Percentiles rank a stretch among this genome's conserved stretches.
phyloP scores from a whole-genome alignment of 2,888 invertebrate genomes.

The Heliconius sara region DNA sequence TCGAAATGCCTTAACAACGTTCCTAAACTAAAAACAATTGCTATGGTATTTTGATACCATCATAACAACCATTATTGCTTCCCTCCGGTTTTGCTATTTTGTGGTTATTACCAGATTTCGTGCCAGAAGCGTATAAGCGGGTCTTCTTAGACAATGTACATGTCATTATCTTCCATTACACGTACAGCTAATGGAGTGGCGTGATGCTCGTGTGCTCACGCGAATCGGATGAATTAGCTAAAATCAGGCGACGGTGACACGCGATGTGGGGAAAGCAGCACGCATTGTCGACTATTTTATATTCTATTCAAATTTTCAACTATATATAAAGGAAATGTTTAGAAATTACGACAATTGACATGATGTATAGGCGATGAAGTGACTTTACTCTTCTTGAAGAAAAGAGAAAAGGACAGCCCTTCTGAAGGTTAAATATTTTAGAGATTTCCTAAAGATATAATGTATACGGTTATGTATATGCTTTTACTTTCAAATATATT shows the following conservation, averaged over 20 bases:
- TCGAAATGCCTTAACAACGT: background rate
- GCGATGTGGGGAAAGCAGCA: slow-evolving; percentile 67
- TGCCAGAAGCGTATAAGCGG: slow-evolving; percentile 38
- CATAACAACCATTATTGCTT: background rate
- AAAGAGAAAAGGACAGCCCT: background rate
- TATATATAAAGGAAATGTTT: background rate
- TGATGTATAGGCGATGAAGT: background rate
- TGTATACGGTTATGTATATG: background rate
- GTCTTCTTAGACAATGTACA: slow-evolving; percentile 39
- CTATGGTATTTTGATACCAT: slow-evolving; percentile 2
- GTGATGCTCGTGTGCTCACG: slow-evolving; percentile 55
- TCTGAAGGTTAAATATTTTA: background rate
- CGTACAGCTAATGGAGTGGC: slow-evolving; percentile 49
- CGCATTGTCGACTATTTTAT: slow-evolving; percentile 52
- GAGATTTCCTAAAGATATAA: background rate
- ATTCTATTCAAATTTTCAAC: background rate
- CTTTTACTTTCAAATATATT: background rate
- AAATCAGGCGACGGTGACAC: slow-evolving; percentile 64
- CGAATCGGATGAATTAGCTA: slow-evolving; percentile 56
- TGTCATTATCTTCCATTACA: slow-evolving; percentile 43
- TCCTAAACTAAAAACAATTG: background rate
- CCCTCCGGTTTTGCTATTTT: slow-evolving; percentile 5
- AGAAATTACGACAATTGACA: background rate
- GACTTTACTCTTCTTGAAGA: background rate
- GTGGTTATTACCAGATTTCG: slow-evolving; percentile 37